Evolutionary conservation across 2,113 vertebrate species (phyloP).

Genomic region (Polypterus senegalus): DNA sequence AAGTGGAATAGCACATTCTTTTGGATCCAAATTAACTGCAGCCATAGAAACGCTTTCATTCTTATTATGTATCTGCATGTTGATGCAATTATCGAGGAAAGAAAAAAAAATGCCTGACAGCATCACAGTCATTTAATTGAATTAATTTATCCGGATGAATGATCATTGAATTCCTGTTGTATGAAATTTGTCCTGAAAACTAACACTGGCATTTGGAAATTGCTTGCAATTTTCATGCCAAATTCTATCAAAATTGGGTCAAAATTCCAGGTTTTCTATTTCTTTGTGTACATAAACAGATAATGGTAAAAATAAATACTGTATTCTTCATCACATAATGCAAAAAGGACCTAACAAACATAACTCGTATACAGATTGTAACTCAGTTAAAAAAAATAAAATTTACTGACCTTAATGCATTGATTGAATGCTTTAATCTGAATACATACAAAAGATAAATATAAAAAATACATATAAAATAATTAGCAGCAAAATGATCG

Average conservation of each 20-base stretch:
- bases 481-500: too few relatives aligned
- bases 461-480: too few relatives aligned
- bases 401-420: too few relatives aligned
- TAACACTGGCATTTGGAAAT: slow-evolving; percentile 60
- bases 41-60: slow-evolving; percentile 73
- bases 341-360: too few relatives aligned
- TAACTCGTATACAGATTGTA: too few relatives aligned
- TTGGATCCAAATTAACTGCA: slow-evolving; percentile 75
- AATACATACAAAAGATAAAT: too few relatives aligned
- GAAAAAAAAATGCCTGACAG: slow-evolving; percentile 70
- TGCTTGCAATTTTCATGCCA: slow-evolving; percentile 53
- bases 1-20: slow-evolving; percentile 65
- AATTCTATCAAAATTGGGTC: slow-evolving; percentile 33
- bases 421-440: too few relatives aligned
- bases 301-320: slow-evolving; percentile 29
- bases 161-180: slow-evolving; percentile 61
- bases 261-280: slow-evolving; percentile 33
- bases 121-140: slow-evolving; percentile 76
- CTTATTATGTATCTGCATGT: slow-evolving; percentile 76
- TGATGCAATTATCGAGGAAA: slow-evolving; percentile 73
- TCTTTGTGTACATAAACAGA: slow-evolving; percentile 36
- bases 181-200: slow-evolving; percentile 60
- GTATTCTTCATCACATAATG: too few relatives aligned
- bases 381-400: too few relatives aligned
- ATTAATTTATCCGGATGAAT: slow-evolving; percentile 79